Evolutionary conservation across 1,140 invertebrate genomes (phyloP).

Genomic region (Heliothis subflexa): DNA sequence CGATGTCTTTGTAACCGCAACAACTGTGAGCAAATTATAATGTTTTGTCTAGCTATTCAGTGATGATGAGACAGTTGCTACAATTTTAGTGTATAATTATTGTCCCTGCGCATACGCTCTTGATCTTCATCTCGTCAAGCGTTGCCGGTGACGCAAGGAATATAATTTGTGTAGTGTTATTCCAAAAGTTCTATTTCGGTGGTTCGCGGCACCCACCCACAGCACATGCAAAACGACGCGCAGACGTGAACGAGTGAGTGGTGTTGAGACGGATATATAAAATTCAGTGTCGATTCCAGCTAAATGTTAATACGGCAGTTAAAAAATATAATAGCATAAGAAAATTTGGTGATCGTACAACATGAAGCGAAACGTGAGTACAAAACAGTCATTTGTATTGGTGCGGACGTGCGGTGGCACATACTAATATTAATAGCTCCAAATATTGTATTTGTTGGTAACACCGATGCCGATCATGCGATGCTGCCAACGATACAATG

Average conservation of each 20-base stretch:
- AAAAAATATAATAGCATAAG: slow-evolving; percentile 50
- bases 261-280: slow-evolving; percentile 68
- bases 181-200: slow-evolving; percentile 84
- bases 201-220: slow-evolving; percentile 75
- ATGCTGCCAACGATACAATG: slow-evolving; percentile 63
- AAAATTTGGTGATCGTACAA: slow-evolving; percentile 59
- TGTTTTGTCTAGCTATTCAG: slow-evolving; percentile 16
- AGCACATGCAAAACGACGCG: slow-evolving; percentile 64
- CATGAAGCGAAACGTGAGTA: slow-evolving; percentile 84
- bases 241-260: slow-evolving; percentile 68
- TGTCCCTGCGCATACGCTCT: slow-evolving; percentile 59
- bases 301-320: slow-evolving; percentile 42
- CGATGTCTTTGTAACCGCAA: background rate
- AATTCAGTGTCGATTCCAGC: slow-evolving; percentile 55
- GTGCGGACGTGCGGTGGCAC: slow-evolving; percentile 32
- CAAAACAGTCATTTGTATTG: slow-evolving; percentile 39
- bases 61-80: slow-evolving; percentile 20
- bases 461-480: slow-evolving; percentile 56
- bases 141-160: slow-evolving; percentile 74
- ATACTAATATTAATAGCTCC: slow-evolving; percentile 54
- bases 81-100: slow-evolving; percentile 11
- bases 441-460: slow-evolving; percentile 59
- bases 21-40: background rate
- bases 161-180: slow-evolving; percentile 83
- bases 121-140: slow-evolving; percentile 78